Evolutionary conservation across 2,888 invertebrate species (phyloP).

Genomic region (Drosophila conformis): DNA sequence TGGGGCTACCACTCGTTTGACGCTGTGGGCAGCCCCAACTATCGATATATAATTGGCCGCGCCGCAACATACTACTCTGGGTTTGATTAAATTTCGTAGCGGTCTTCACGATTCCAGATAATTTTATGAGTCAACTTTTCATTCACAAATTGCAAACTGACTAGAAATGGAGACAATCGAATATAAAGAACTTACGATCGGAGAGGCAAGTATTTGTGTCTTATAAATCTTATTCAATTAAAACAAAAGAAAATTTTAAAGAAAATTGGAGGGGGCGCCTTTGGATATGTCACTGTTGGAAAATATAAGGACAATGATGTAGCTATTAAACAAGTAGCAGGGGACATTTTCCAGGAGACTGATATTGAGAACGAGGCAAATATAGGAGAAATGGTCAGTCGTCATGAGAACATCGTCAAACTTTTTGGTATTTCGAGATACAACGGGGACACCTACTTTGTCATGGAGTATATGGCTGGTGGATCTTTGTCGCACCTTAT

Average conservation of each 20-base stretch:
- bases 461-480: not conserved
- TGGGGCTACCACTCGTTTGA: too few species aligned
- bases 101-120: too few species aligned
- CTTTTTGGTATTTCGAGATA: not conserved
- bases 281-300: not conserved
- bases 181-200: rapidly evolving
- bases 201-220: not conserved
- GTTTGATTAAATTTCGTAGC: too few species aligned
- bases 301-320: rapidly evolving
- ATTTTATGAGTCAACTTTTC: too few species aligned
- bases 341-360: rapidly evolving
- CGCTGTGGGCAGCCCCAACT: too few species aligned
- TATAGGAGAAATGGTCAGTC: not conserved
- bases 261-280: rapidly evolving
- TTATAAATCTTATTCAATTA: not conserved
- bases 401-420: not conserved
- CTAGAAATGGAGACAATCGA: not conserved
- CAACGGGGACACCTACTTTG: rapidly evolving
- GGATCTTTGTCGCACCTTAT: not conserved
- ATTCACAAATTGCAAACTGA: not conserved
- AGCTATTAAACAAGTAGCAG: rapidly evolving
- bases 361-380: not conserved
- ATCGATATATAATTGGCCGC: too few species aligned
- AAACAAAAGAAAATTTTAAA: not conserved
- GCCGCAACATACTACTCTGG: too few species aligned